phyloP scores from a whole-genome alignment of 1,140 invertebrate genomes.

The Formica exsecta region DNA sequence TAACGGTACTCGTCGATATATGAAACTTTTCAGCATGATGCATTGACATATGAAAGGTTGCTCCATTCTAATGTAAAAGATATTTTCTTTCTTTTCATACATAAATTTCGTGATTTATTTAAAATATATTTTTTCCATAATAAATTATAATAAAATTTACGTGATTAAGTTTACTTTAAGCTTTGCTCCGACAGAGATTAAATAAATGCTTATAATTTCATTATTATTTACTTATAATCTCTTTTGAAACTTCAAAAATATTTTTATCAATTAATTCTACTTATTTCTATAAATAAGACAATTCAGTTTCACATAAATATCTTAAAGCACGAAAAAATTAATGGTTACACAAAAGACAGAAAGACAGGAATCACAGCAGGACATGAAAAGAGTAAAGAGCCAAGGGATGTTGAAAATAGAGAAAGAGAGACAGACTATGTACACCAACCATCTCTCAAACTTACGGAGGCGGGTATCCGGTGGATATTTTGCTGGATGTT shows the following conservation, averaged over 20 bases:
- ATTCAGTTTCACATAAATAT: neutral
- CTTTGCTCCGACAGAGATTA: neutral
- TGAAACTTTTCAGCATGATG: slow-evolving; percentile 63
- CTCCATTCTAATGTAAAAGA: neutral
- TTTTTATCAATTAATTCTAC: slow-evolving; percentile 22
- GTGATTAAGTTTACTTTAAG: neutral
- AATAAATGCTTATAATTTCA: neutral
- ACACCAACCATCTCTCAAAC: slow-evolving; percentile 71
- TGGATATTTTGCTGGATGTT: slow-evolving; percentile 77
- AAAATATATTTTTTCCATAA: neutral
- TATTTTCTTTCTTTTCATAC: neutral
- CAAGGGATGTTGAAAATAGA: neutral
- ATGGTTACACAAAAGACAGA: slow-evolving; percentile 13
- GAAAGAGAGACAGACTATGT: neutral
- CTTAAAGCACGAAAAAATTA: neutral
- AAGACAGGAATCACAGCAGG: neutral
- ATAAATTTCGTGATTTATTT: slow-evolving; percentile 2
- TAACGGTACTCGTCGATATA: slow-evolving; percentile 68
- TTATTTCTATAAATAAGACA: neutral
- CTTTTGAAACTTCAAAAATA: neutral
- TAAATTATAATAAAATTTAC: neutral
- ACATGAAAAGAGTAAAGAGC: slow-evolving; percentile 16
- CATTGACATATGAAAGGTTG: slow-evolving; percentile 17
- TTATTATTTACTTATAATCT: neutral
- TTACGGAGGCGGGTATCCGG: slow-evolving; percentile 70